A percentile compares a stretch with the other conserved stretches of the same genome.
phyloP scores from a whole-genome alignment of 2,888 invertebrate species.

The Dorcus hopei region DNA sequence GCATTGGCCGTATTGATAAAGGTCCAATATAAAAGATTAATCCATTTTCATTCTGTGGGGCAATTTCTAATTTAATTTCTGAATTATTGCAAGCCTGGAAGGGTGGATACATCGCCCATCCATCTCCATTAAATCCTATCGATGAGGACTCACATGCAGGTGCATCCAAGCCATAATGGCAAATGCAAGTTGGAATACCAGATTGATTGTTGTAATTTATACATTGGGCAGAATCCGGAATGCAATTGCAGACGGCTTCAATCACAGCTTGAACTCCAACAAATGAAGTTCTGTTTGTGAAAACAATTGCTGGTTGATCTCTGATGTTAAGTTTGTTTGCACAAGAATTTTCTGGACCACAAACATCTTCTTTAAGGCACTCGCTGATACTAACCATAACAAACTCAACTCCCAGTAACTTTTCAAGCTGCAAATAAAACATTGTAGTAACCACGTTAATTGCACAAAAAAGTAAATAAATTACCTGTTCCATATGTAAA shows the following conservation, averaged over 20 bases:
- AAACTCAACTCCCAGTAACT: conserved; percentile 68
- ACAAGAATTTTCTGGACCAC: conserved; percentile 73
- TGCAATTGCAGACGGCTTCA: conserved; percentile 71
- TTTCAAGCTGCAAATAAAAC: conserved; percentile 56
- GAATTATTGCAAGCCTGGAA: conserved; percentile 84
- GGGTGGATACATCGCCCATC: conserved; percentile 90
- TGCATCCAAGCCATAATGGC: conserved; percentile 73
- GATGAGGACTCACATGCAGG: conserved; percentile 87
- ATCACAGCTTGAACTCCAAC: conserved; percentile 88
- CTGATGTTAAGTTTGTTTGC: conserved; percentile 69
- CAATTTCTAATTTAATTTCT: conserved; percentile 76
- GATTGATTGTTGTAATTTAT: conserved; percentile 39
- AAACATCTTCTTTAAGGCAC: conserved; percentile 72
- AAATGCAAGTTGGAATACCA: conserved; percentile 64
- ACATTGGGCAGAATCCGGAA: conserved; percentile 29
- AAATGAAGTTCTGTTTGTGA: conserved; percentile 90
- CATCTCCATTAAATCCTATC: conserved; percentile 84
- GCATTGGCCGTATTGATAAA: conserved; percentile 58
- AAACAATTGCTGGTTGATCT: conserved; percentile 76
- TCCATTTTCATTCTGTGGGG: conserved; percentile 73
- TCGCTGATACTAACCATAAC: conserved; percentile 90
- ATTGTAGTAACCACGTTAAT: conserved; percentile 1
- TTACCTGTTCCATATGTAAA: conserved; percentile 64
- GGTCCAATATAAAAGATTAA: conserved; percentile 92
- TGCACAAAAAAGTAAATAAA: conserved; percentile 11